Evolutionary conservation across 1,140 invertebrate genomes (phyloP).

Genomic region (Lucilia cuprina): DNA sequence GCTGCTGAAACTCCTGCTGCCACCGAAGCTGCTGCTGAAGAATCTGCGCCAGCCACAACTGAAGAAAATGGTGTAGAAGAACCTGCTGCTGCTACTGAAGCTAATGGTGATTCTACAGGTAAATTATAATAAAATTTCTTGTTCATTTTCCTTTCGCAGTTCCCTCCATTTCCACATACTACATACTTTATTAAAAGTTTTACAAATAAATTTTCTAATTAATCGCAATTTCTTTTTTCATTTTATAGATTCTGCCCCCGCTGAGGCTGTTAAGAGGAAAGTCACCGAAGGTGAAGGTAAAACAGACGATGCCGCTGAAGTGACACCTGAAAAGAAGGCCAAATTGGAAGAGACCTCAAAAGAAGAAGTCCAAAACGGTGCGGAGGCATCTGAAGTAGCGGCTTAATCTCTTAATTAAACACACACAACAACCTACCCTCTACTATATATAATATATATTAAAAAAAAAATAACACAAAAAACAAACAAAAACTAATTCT

Average conservation of each 20-base stretch:
- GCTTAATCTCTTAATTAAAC: slow-evolving; percentile 49
- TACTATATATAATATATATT: slow-evolving; percentile 35
- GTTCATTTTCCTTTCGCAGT: too few relatives aligned
- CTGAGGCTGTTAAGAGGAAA: slow-evolving; percentile 60
- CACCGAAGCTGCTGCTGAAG: slow-evolving; percentile 48
- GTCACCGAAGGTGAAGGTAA: slow-evolving; percentile 53
- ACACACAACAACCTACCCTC: slow-evolving; percentile 32
- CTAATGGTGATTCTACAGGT: slow-evolving; percentile 61
- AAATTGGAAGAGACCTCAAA: slow-evolving; percentile 57
- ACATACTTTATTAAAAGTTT: too few relatives aligned
- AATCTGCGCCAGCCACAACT: slow-evolving; percentile 48
- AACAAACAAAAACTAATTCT: slow-evolving; percentile 34
- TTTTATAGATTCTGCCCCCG: slow-evolving; percentile 49
- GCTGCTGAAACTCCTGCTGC: slow-evolving; percentile 47
- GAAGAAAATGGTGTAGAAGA: slow-evolving; percentile 45
- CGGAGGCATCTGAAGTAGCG: slow-evolving; percentile 60
- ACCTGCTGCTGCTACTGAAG: not conserved
- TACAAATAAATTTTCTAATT: not conserved
- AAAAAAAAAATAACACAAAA: slow-evolving; percentile 29
- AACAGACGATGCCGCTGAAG: slow-evolving; percentile 52
- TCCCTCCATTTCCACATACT: too few relatives aligned
- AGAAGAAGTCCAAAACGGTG: slow-evolving; percentile 60
- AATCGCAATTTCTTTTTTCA: not conserved
- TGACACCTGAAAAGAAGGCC: slow-evolving; percentile 61
- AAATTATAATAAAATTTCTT: slow-evolving; percentile 15